Evolutionary conservation across 2,113 vertebrate species (phyloP), one percentile per base, ranked within the genome.

Genomic region (Pycnonotus jocosus): DNA sequence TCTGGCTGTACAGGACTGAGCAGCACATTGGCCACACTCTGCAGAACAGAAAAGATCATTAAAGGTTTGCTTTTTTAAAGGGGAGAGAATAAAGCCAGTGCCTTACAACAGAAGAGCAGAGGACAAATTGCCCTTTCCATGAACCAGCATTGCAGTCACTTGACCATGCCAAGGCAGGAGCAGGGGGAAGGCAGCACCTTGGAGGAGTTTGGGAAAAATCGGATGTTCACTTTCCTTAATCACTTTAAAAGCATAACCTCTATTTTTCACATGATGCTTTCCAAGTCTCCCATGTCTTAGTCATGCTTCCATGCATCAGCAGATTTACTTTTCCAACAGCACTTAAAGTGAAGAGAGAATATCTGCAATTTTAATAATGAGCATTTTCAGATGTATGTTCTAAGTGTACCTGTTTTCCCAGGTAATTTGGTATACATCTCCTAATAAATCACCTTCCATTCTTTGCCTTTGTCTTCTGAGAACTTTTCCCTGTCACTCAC

Each of bases 81-180:
- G 44, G 7, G 33, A 57, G 40, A 50, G 17, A 37, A 58, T 45
- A 13, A n/a, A 61, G 18, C 33, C 38, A 15, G 9, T 20, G 21
- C 27, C 11, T 33, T 31, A 10, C 12, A 33, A 10, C 0, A 37
- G 51, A 44, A 40, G 21, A 48, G 20, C 23, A 72, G 76, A 68
- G 35, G 24, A 45, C 11, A 5, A 57, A 61, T 30, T 25, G 10
- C 6, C 33, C 35, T 57, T 73, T 48, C 56, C 8, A 5, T 7
- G 38, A 66, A 44, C 2, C n/a, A 66, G 33, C 18, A 4, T 1
- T 54, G 24, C 51, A 64, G n/a, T 16, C 14, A 4, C 42, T 66
- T 0, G 0, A 58, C 44, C 58, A 44, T 4, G 9, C 15, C 27
- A 35, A 27, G 48, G 10, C 20, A 72, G 54, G 31, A 35, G 6